Evolutionary conservation across 2,797 vertebrate genomes (phyloP), one percentile per base, ranked within the genome.

Genomic region (Lophius americanus): DNA sequence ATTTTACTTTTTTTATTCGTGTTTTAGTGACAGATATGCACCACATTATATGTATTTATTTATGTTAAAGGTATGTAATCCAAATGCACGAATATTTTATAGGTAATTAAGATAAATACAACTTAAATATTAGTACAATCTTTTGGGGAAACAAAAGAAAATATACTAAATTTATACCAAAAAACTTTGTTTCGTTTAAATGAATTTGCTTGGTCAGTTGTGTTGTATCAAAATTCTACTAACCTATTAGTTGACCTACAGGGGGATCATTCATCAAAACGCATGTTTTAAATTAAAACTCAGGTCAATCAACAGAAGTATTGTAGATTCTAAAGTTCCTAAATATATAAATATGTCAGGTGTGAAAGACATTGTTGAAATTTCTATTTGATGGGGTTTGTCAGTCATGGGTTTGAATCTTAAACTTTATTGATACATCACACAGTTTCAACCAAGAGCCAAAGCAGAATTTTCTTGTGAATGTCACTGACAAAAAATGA

Each of bases 211-310:
- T 2, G 3, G 6, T 49, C 6, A 32, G 1, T 43, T 2, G 6
- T 42, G 23, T 12, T 51, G 43, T 50, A 68, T 38, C 13, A 14
- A 7, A 56, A 23, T 32, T 73, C 32, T 48, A 9, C 41, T 35
- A 33, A 14, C 6, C 10, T 4, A 23, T 23, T 23, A 12, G 36
- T 3, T 51, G 35, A 51, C 12, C 42, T 1, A 2, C 7, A 57
- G 9, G 12, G 46, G 1, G 9, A 12, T 44, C 9, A 7, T 11
- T 10, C 13, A 35, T 51, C 9, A 4, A 56, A 35, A 32, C 11
- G n/a, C 11, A 5, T 62, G 10, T 8, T 33, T n/a, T 41, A 9
- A 7, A 36, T 3, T n/a, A 46, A 0, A 47, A 35, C 23, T 23
- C 23, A 23, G 23, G 3, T 44, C 1, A 7, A 7, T 13, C 4